Conservation (phyloP, 2,113 vertebrate species). For the Procavia capensis region DNA sequence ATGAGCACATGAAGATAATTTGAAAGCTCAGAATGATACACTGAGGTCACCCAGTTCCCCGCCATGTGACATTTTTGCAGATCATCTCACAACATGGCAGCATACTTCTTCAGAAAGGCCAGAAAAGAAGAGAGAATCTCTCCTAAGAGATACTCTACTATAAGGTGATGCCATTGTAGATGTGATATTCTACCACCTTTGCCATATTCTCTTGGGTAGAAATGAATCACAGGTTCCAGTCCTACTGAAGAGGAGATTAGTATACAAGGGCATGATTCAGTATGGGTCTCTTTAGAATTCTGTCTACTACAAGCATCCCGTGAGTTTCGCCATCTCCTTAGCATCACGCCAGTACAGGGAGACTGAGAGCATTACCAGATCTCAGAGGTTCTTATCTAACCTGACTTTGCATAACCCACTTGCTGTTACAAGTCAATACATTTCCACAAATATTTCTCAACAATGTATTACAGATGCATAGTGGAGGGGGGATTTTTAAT, state of each 20-base stretch:
- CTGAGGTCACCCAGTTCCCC: accelerated
- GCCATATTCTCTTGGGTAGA: neutral
- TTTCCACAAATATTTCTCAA: neutral
- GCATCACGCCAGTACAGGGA: neutral
- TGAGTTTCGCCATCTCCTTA: too few relatives aligned
- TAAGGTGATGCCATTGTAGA: neutral
- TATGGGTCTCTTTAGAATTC: neutral
- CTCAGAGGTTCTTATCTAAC: neutral
- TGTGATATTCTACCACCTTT: neutral
- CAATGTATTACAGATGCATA: neutral
- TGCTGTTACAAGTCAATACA: neutral
- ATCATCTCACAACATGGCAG: neutral
- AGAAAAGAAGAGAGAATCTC: neutral
- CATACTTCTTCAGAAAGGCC: neutral
- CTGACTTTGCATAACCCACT: neutral
- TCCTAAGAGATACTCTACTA: neutral
- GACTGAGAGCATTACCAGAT: too few relatives aligned
- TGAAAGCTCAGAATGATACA: neutral
- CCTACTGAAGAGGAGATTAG: neutral
- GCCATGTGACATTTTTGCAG: neutral
- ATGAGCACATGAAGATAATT: neutral
- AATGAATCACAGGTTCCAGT: neutral
- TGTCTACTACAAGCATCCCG: neutral
- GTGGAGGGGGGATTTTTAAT: neutral
- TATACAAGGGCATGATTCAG: neutral